phyloP scores from a whole-genome alignment of 2,797 vertebrate genomes.

The Microchirus variegatus region DNA sequence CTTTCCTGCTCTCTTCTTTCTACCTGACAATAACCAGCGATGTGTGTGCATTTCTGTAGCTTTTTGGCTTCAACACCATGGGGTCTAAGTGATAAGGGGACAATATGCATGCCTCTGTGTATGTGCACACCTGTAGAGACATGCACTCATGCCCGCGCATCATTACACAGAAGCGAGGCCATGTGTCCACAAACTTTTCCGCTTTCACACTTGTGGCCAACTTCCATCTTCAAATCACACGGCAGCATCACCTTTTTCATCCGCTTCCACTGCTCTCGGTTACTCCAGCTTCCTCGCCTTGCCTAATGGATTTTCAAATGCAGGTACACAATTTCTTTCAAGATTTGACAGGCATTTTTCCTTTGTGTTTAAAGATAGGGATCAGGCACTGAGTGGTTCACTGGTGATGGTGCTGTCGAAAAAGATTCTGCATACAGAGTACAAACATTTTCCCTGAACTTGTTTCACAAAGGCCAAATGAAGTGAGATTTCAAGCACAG shows the following conservation, averaged over 20 bases:
- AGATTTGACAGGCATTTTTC: slow-evolving; percentile 75
- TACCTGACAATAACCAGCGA: slow-evolving; percentile 40
- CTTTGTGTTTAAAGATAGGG: slow-evolving; percentile 73
- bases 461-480: slow-evolving; percentile 70
- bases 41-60: slow-evolving; percentile 55
- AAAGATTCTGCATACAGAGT: slow-evolving; percentile 71
- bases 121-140: slow-evolving; percentile 5
- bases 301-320: slow-evolving; percentile 82
- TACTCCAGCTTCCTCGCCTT: slow-evolving; percentile 64
- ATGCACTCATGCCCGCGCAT: slow-evolving; percentile 35
- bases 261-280: slow-evolving; percentile 65
- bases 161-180: slow-evolving; percentile 36
- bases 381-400: slow-evolving; percentile 73
- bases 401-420: slow-evolving; percentile 65
- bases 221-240: slow-evolving; percentile 68
- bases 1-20: slow-evolving; percentile 39
- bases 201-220: slow-evolving; percentile 52
- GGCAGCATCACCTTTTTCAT: slow-evolving; percentile 72
- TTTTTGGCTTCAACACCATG: slow-evolving; percentile 50
- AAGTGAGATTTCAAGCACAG: slow-evolving; percentile 54
- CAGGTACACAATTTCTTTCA: slow-evolving; percentile 75
- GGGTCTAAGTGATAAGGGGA: slow-evolving; percentile 42
- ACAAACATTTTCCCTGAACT: slow-evolving; percentile 68
- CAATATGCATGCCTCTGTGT: slow-evolving; percentile 37
- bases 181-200: slow-evolving; percentile 54